These are phyloP conservation scores for Hyposoter didymator DNA, from an alignment of 2,888 invertebrate species.

Conservation along the genomic window DNA sequence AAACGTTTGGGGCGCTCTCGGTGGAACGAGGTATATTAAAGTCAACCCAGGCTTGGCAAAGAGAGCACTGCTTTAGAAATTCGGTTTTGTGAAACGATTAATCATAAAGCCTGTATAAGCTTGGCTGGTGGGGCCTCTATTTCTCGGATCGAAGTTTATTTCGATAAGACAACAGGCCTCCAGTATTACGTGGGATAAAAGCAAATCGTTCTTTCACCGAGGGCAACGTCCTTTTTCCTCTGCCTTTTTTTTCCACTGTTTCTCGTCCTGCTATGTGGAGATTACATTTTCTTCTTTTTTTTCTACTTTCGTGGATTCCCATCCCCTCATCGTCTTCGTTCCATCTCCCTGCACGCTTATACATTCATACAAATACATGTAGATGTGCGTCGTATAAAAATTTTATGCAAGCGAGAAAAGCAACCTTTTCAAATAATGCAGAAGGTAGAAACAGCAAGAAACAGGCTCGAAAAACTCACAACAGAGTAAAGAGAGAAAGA, in stretches of 20 bases:
- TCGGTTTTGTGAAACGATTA: slow-evolving; percentile 71
- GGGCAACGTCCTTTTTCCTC: slow-evolving; percentile 61
- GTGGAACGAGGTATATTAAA: slow-evolving; percentile 43
- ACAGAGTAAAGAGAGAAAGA: background rate
- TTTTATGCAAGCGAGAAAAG: slow-evolving; percentile 30
- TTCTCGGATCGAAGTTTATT: slow-evolving; percentile 75
- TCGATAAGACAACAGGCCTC: slow-evolving; percentile 72
- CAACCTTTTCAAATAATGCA: slow-evolving; percentile 61
- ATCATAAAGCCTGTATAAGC: slow-evolving; percentile 70
- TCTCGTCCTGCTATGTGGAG: slow-evolving; percentile 70
- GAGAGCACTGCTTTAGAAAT: slow-evolving; percentile 53
- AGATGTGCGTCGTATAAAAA: slow-evolving; percentile 37
- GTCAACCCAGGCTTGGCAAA: slow-evolving; percentile 45
- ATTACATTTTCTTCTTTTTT: slow-evolving; percentile 76
- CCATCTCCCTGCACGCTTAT: slow-evolving; percentile 42
- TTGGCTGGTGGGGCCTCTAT: slow-evolving; percentile 59
- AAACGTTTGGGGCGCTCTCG: background rate
- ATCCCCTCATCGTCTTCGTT: slow-evolving; percentile 56
- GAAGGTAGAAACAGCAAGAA: slow-evolving; percentile 20
- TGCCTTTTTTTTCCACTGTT: slow-evolving; percentile 31
- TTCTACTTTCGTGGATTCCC: slow-evolving; percentile 72
- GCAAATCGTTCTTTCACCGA: slow-evolving; percentile 63
- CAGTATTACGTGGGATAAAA: slow-evolving; percentile 54
- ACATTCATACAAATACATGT: slow-evolving; percentile 8
- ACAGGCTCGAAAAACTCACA: slow-evolving; percentile 13